Evolutionary conservation across 2,888 invertebrate species (phyloP), one percentile per base, ranked within the genome.

Genomic region (Caenorhabditis zanzibari): DNA sequence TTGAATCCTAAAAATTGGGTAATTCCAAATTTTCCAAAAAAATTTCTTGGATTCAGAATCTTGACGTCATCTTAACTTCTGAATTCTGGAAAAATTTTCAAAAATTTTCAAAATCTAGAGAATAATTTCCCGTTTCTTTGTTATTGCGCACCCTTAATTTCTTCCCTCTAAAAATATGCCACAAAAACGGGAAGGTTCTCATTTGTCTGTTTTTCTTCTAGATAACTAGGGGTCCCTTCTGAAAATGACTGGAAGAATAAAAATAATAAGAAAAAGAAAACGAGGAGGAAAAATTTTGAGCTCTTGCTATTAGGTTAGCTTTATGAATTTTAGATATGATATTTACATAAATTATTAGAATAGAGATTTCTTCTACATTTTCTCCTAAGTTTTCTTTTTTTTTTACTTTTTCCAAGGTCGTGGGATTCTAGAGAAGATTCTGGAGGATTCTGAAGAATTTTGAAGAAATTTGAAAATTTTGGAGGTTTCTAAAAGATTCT

Each of bases 101-200:
- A n/a, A n/a, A n/a, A n/a, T n/a, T n/a, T n/a, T n/a, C n/a, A n/a
- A n/a, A n/a, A n/a, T n/a, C n/a, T n/a, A n/a, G n/a, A n/a, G 32
- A 32, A 32, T 32, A 6, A 32, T 32, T 32, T 32, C 7, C 32
- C 4, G 7, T 44, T 44, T 44, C 44, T 5, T 44, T 44, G 9
- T 44, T 44, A 5, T 44, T 14, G 9, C 44, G 10, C 6, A 4
- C 7, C 32, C 32, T 32, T 32, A 32, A 6, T 32, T 6, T 32
- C 5, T 32, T 32, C 4, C 7, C 7, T 4, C 54, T 26, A 10
- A 26, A 22, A 22, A 54, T 12, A 22, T 54, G 10, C 26, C 26
- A 54, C 4, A 54, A 54, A 54, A 54, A 49, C 49, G 49, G 5
- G 49, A 49, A 49, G 49, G 49, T 19, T 19, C 49, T 49, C 49